Evolutionary conservation across 2,797 vertebrate species (phyloP).

Genomic region (Adrianichthys oophorus): DNA sequence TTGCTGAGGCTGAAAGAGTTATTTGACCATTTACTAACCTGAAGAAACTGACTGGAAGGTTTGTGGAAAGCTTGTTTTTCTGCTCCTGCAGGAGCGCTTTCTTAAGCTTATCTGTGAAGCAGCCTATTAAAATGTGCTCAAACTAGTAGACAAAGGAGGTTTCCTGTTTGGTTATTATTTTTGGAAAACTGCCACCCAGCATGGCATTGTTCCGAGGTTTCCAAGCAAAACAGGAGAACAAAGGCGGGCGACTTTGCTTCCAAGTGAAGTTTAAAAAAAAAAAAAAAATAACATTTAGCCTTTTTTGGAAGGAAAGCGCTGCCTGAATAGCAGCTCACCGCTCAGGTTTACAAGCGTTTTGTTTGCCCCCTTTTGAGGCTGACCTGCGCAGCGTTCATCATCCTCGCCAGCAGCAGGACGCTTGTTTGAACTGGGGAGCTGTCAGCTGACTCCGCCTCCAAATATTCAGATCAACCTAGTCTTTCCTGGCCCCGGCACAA

Average conservation of each 20-base stretch:
- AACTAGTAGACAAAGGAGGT: conserved; percentile 53
- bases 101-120: conserved; percentile 28
- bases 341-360: background rate
- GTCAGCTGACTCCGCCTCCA: conserved; percentile 57
- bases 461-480: conserved; percentile 56
- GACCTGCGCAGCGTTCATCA: conserved; percentile 28
- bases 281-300: background rate
- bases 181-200: conserved; percentile 22
- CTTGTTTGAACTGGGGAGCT: conserved; percentile 45
- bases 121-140: conserved; percentile 37
- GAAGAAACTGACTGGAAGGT: background rate
- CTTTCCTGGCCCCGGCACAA: conserved; percentile 73
- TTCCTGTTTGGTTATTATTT: conserved; percentile 44
- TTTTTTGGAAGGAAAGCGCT: background rate
- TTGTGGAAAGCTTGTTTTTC: background rate
- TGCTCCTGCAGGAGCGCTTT: background rate
- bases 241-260: conserved; percentile 19
- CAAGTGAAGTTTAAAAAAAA: background rate
- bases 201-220: conserved; percentile 43
- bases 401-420: conserved; percentile 37
- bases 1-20: background rate
- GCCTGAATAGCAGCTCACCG: background rate
- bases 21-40: background rate
- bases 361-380: conserved; percentile 17
- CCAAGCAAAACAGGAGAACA: conserved; percentile 37